Conservation (phyloP, 2,888 invertebrate genomes). For the Noctua fimbriata region DNA sequence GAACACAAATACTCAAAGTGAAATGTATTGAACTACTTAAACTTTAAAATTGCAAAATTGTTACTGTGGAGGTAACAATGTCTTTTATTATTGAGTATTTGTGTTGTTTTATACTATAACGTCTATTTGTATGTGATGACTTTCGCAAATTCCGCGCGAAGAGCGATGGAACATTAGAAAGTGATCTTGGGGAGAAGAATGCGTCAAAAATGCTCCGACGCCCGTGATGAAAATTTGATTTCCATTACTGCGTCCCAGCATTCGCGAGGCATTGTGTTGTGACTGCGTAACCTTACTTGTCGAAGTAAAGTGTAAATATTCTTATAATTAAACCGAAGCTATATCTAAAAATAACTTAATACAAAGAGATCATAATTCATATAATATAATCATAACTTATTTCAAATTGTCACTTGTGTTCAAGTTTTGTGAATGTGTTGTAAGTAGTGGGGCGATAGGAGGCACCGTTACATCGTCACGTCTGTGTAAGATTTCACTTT, state of each 20-base stretch:
- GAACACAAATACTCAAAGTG: constrained; percentile 88
- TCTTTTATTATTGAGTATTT: constrained; percentile 86
- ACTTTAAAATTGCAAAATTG: constrained; percentile 72
- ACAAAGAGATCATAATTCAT: constrained; percentile 90
- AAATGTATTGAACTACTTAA: constrained; percentile 72
- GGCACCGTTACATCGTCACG: constrained; percentile 1
- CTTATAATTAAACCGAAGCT: constrained; percentile 69
- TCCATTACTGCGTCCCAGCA: constrained; percentile 70
- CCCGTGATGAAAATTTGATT: constrained; percentile 82
- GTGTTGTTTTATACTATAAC: constrained; percentile 80
- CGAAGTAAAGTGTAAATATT: constrained; percentile 69
- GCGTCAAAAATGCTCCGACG: constrained; percentile 78
- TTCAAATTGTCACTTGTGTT: constrained; percentile 79
- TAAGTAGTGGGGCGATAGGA: constrained; percentile 36
- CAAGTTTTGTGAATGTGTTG: constrained; percentile 65
- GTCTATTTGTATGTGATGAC: constrained; percentile 59
- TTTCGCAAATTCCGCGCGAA: constrained; percentile 70
- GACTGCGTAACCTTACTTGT: constrained; percentile 70
- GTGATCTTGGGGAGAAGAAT: constrained; percentile 66
- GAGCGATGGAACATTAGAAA: constrained; percentile 72
- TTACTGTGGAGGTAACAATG: constrained; percentile 77
- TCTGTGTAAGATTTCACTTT: constrained; percentile 46
- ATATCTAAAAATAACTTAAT: constrained; percentile 84
- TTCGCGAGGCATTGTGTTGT: constrained; percentile 77
- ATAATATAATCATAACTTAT: constrained; percentile 86